phyloP scores from a whole-genome alignment of 2,797 vertebrate species.

The Phoeniculus purpureus region DNA sequence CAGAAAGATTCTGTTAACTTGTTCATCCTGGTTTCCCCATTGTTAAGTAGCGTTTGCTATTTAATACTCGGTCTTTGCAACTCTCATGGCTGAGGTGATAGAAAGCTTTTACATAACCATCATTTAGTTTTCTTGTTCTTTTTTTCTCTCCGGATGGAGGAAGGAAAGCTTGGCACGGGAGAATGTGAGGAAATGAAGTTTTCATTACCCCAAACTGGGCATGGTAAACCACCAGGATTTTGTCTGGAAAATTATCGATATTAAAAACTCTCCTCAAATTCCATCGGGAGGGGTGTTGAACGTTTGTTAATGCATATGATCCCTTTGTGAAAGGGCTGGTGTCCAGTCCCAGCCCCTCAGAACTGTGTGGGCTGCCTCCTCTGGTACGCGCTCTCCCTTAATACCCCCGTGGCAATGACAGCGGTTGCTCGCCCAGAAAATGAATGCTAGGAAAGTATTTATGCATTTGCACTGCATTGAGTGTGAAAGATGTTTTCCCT shows the following conservation, averaged over 20 bases:
- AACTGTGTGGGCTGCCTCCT: not conserved
- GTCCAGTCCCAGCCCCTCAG: not conserved
- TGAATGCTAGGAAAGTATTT: slow-evolving; percentile 61
- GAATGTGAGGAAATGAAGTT: slow-evolving; percentile 61
- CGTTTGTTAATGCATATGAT: not conserved
- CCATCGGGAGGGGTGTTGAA: not conserved
- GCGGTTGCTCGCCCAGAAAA: slow-evolving; percentile 50
- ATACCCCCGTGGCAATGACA: slow-evolving; percentile 34
- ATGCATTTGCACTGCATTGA: slow-evolving; percentile 33
- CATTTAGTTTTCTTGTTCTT: not conserved
- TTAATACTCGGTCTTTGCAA: slow-evolving; percentile 1
- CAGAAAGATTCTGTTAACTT: slow-evolving; percentile 8
- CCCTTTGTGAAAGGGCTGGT: not conserved
- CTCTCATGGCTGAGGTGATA: not conserved
- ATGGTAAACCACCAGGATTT: slow-evolving; percentile 8
- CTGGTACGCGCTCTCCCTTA: not conserved
- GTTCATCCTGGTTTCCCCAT: slow-evolving; percentile 7
- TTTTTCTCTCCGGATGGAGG: not conserved
- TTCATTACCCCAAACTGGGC: slow-evolving; percentile 32
- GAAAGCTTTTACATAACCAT: not conserved
- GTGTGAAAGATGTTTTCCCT: slow-evolving; percentile 56
- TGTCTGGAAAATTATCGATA: slow-evolving; percentile 40
- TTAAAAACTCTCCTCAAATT: slow-evolving; percentile 52
- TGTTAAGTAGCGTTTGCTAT: slow-evolving; percentile 3
- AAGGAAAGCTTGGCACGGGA: slow-evolving; percentile 30